Conservation (phyloP, 2,113 vertebrate species). For the Callocephalon fimbriatum region DNA sequence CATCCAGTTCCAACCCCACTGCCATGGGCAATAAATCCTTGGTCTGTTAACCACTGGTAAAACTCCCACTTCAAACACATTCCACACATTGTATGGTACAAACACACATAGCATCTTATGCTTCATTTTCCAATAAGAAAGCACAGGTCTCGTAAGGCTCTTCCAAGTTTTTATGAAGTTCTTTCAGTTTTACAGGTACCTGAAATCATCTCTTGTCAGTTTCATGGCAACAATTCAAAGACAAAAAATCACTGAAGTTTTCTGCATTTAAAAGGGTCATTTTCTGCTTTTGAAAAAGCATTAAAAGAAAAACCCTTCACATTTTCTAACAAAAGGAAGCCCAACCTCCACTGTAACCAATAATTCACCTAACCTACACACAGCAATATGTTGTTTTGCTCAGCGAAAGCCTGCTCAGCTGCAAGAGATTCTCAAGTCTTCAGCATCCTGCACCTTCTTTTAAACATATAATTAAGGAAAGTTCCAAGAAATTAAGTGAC, state of each 20-base stretch:
- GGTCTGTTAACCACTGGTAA: background rate
- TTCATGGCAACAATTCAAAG: background rate
- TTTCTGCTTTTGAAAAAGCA: background rate
- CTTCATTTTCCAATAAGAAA: background rate
- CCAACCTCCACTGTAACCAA: background rate
- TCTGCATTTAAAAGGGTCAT: background rate
- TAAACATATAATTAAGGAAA: conserved; percentile 8
- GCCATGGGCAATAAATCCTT: background rate
- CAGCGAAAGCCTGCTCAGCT: background rate
- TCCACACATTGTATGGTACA: background rate
- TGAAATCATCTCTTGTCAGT: background rate
- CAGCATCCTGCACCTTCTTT: background rate
- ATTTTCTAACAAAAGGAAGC: background rate
- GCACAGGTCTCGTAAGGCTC: background rate
- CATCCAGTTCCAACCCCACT: background rate
- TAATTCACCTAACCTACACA: background rate
- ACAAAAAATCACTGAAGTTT: background rate
- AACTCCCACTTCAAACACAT: background rate
- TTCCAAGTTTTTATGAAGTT: background rate
- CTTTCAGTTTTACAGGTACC: background rate
- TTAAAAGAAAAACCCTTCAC: background rate
- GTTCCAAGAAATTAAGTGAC: background rate
- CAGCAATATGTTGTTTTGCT: background rate
- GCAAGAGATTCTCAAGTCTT: background rate
- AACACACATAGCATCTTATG: background rate